phyloP scores from a whole-genome alignment of 2,113 vertebrate species.

The Cyprinodon variegatus region DNA sequence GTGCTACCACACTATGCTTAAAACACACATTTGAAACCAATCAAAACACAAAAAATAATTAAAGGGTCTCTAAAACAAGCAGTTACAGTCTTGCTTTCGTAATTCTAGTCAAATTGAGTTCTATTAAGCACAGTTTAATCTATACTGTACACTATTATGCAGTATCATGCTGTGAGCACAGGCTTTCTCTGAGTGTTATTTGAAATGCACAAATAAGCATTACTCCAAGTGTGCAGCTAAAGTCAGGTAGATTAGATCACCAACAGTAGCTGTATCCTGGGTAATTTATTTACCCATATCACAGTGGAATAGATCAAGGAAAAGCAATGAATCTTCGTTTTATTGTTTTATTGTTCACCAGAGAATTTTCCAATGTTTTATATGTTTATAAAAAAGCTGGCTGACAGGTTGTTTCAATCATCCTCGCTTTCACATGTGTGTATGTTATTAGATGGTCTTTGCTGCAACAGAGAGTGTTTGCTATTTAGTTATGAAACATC shows the following conservation, averaged over 20 bases:
- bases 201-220: too few species aligned
- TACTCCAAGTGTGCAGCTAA: conserved; percentile 15
- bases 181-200: conserved; percentile 1
- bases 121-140: neutral
- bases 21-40: conserved; percentile 25
- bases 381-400: conserved; percentile 11
- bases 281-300: conserved; percentile 24
- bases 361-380: neutral
- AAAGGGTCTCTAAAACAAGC: conserved; percentile 15
- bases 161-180: neutral
- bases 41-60: conserved; percentile 21
- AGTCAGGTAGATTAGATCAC: conserved; percentile 32
- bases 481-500: neutral
- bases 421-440: conserved; percentile 1
- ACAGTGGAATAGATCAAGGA: conserved; percentile 21
- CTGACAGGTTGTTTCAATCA: conserved; percentile 10
- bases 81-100: neutral
- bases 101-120: neutral
- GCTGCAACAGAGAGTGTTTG: neutral
- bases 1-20: conserved; percentile 17
- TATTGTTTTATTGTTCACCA: conserved; percentile 6
- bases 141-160: conserved; percentile 1
- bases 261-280: conserved; percentile 26
- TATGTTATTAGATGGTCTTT: neutral
- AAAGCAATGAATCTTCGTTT: conserved; percentile 35